These are phyloP conservation scores for Antechinus flavipes DNA, from an alignment of 2,113 vertebrate genomes.

Conservation along the genomic window DNA sequence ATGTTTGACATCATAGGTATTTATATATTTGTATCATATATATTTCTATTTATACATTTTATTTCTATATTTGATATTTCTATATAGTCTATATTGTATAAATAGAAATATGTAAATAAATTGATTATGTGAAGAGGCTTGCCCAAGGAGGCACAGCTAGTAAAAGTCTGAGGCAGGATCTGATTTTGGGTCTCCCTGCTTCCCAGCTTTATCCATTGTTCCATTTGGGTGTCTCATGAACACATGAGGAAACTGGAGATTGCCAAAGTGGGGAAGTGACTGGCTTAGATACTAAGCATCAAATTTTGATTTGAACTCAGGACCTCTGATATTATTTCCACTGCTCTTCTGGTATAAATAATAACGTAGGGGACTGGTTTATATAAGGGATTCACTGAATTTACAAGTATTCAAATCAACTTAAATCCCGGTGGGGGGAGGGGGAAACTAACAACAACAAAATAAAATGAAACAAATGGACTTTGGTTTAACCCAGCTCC, in stretches of 20 bases:
- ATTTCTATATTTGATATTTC: no score
- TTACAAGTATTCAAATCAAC: conserved; percentile 49
- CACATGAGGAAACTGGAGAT: background rate
- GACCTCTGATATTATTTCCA: background rate
- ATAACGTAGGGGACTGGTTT: background rate
- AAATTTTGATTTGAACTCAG: background rate
- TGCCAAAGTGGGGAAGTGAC: background rate
- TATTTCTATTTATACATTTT: no score
- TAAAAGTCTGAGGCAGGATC: background rate
- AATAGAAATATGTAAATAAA: no score
- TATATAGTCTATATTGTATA: no score
- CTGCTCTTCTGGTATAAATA: background rate
- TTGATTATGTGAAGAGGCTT: background rate
- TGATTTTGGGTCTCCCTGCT: background rate
- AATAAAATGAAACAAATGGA: conserved; percentile 25
- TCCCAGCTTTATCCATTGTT: background rate
- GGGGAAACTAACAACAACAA: background rate
- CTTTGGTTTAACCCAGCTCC: conserved; percentile 56
- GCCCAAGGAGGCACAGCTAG: background rate
- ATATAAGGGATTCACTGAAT: background rate
- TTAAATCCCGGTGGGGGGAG: background rate
- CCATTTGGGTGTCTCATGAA: background rate
- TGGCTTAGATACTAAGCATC: background rate
- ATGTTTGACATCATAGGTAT: no score
- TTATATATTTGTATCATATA: no score